These are phyloP conservation scores for Lutraria lutraria DNA, from an alignment of 2,888 invertebrate genomes.

Conservation along the genomic window DNA sequence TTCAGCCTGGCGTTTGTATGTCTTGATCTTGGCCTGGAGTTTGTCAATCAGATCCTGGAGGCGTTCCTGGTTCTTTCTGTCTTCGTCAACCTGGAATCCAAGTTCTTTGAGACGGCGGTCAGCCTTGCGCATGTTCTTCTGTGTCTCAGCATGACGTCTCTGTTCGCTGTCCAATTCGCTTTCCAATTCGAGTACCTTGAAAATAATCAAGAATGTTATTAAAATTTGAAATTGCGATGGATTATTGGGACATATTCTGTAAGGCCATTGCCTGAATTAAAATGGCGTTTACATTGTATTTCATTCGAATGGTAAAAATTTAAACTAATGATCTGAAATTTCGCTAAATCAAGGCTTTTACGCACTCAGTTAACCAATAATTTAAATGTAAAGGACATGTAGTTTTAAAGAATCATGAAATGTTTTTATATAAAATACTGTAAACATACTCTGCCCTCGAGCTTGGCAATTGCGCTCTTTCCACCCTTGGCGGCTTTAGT, in stretches of 20 bases:
- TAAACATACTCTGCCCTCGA: slow-evolving; percentile 91
- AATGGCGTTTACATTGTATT: too few species aligned
- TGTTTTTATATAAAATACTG: too few species aligned
- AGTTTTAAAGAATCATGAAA: too few species aligned
- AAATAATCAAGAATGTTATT: background rate
- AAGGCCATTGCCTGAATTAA: too few species aligned
- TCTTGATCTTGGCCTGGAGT: slow-evolving; percentile 99
- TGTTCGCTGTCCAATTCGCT: slow-evolving; percentile 98
- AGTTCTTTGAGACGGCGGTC: slow-evolving; percentile 98
- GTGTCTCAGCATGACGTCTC: slow-evolving; percentile 98
- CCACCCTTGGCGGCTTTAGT: slow-evolving; percentile 99
- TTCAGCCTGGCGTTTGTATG: slow-evolving; percentile 99
- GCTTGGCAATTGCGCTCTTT: slow-evolving; percentile 99
- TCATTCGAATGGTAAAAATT: too few species aligned
- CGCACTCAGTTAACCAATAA: too few species aligned
- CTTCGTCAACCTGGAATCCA: slow-evolving; percentile 94
- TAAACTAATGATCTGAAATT: too few species aligned
- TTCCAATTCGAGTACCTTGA: slow-evolving; percentile 85
- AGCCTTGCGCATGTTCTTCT: slow-evolving; percentile 98
- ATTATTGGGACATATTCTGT: too few species aligned
- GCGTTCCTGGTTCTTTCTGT: slow-evolving; percentile 99
- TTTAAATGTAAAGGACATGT: too few species aligned
- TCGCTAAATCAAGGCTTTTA: too few species aligned
- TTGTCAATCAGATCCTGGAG: slow-evolving; percentile 99
- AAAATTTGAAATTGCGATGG: background rate